A percentile compares a stretch with the other conserved stretches of the same genome.
Evolutionary conservation across 2,797 vertebrate genomes (phyloP).

Genomic region (Tinamus major): DNA sequence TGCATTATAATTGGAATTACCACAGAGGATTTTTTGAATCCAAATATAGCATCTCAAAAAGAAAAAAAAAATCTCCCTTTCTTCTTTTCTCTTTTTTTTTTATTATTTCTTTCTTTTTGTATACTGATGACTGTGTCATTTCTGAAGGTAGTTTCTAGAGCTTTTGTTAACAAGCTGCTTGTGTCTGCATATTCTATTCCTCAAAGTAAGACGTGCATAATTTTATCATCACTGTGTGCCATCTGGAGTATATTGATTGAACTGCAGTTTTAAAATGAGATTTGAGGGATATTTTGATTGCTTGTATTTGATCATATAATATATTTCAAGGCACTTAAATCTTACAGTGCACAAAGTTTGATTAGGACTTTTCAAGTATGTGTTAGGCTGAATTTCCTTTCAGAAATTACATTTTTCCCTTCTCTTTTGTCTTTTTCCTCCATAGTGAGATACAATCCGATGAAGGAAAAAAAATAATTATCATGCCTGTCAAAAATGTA

Average conservation of each 20-base stretch:
- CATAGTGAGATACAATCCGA: background rate
- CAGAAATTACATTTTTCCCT: background rate
- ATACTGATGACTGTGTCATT: conserved; percentile 35
- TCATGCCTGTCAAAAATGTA: background rate
- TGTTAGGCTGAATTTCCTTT: background rate
- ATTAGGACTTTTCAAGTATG: background rate
- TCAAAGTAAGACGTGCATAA: conserved; percentile 73
- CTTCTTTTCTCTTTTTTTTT: background rate
- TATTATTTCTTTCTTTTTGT: background rate
- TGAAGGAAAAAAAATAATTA: background rate
- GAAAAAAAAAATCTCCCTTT: background rate
- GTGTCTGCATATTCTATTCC: conserved; percentile 68
- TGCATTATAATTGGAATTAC: conserved; percentile 6
- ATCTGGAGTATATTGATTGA: conserved; percentile 81
- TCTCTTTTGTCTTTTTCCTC: background rate
- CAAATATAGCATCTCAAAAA: background rate
- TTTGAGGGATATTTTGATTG: conserved; percentile 60
- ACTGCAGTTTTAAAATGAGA: conserved; percentile 77
- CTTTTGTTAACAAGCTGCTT: conserved; percentile 72
- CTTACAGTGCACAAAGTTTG: background rate
- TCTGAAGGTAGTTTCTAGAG: conserved; percentile 55
- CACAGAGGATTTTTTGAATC: background rate
- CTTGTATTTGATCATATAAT: background rate
- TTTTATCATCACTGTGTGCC: conserved; percentile 81
- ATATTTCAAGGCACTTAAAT: background rate